Percentiles rank a stretch among this genome's conserved stretches.
Evolutionary conservation across 2,888 invertebrate genomes (phyloP).

Genomic region (Pristionchus japonicus): DNA sequence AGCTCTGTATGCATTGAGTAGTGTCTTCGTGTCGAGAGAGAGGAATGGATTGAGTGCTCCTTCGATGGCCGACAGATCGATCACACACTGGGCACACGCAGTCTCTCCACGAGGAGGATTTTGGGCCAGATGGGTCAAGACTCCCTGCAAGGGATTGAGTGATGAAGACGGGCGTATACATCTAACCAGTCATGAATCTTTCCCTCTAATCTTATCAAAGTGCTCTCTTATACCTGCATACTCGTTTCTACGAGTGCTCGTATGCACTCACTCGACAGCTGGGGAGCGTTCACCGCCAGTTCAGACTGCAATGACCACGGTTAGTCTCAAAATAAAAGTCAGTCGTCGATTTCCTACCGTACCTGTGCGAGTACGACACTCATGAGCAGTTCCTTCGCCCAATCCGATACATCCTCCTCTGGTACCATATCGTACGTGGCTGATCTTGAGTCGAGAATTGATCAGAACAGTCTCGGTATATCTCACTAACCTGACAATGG

Average conservation of each 20-base stretch:
- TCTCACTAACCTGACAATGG: conserved; percentile 32
- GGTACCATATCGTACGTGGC: conserved; percentile 28
- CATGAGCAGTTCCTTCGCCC: conserved; percentile 74
- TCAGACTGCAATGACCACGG: conserved; percentile 63
- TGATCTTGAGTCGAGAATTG: no score
- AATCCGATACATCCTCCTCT: conserved; percentile 70
- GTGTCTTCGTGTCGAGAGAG: conserved; percentile 55
- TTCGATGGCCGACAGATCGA: conserved; percentile 72
- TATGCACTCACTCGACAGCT: conserved; percentile 59
- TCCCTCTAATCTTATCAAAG: neutral
- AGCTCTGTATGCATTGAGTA: conserved; percentile 59
- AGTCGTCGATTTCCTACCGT: neutral
- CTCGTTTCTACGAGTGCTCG: conserved; percentile 27
- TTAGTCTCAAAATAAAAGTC: neutral
- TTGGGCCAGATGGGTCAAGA: conserved; percentile 1
- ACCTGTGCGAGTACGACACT: conserved; percentile 69
- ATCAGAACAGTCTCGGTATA: neutral
- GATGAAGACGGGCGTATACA: neutral
- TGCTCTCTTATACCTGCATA: conserved; percentile 35
- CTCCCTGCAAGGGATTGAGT: neutral
- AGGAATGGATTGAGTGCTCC: conserved; percentile 66
- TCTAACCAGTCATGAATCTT: neutral
- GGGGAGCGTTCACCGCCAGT: conserved; percentile 69
- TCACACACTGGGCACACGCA: conserved; percentile 68
- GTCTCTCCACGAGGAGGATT: conserved; percentile 45